phyloP scores from a whole-genome alignment of 2,113 vertebrate species.

The Syrrhaptes paradoxus region DNA sequence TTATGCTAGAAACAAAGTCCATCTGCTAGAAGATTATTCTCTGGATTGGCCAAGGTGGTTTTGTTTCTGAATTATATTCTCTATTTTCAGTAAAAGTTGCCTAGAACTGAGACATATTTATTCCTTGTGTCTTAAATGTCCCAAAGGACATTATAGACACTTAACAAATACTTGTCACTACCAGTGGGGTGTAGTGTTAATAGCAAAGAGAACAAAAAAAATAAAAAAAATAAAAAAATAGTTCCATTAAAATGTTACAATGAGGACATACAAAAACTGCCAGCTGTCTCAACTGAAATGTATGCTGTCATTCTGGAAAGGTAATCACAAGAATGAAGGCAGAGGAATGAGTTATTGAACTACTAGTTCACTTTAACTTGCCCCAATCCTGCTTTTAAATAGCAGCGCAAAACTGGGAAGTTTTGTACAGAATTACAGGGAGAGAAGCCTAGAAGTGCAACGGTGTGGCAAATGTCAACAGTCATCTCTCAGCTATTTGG shows the following conservation, averaged over 20 bases:
- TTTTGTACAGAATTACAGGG: not conserved
- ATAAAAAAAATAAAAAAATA: not conserved
- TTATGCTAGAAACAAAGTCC: not conserved
- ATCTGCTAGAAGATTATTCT: not conserved
- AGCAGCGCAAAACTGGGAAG: not conserved
- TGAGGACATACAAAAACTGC: not conserved
- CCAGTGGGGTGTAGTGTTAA: not conserved
- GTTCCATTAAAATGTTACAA: not conserved
- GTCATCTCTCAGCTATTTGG: not conserved
- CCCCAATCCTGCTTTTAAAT: not conserved
- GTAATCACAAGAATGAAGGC: not conserved
- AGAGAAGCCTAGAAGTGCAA: not conserved
- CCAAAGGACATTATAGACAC: not conserved
- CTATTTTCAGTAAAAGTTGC: not conserved
- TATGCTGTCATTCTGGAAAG: not conserved
- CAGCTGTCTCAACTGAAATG: not conserved
- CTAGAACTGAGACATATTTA: not conserved
- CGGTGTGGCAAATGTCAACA: not conserved
- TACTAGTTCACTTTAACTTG: not conserved
- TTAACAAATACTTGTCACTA: not conserved
- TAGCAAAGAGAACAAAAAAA: not conserved
- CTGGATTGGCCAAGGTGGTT: not conserved
- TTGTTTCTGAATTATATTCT: not conserved
- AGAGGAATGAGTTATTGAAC: slow-evolving; percentile 7
- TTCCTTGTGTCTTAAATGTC: not conserved